A percentile compares a stretch with the other conserved stretches of the same genome.
Conservation (phyloP, 2,113 vertebrate genomes). For the Psilopogon haemacephalus region DNA sequence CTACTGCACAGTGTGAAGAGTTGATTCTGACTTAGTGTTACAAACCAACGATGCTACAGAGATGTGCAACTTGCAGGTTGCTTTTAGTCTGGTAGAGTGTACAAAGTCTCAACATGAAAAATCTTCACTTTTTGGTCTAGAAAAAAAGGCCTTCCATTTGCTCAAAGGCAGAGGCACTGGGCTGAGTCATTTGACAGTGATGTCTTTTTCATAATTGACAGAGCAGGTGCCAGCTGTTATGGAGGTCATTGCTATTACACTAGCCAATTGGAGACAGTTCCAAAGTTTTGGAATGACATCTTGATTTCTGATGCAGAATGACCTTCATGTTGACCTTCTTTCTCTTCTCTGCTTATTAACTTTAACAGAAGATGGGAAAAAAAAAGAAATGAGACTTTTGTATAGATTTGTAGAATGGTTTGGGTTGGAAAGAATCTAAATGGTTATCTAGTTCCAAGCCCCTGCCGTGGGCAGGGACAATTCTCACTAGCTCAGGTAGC, state of each 20-base stretch:
- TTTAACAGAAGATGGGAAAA: not conserved
- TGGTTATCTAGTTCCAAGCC: too few species aligned
- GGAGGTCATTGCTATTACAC: slow-evolving; percentile 19
- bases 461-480: too few species aligned
- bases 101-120: not conserved
- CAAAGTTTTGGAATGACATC: not conserved
- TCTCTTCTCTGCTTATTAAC: not conserved
- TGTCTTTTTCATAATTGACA: not conserved
- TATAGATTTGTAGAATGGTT: too few species aligned
- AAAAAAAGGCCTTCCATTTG: not conserved
- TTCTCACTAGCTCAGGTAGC: too few species aligned
- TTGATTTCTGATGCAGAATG: not conserved
- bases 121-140: not conserved
- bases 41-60: not conserved
- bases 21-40: not conserved
- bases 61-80: not conserved
- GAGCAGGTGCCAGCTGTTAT: not conserved
- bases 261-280: not conserved
- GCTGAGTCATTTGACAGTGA: not conserved
- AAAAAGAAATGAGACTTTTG: not conserved
- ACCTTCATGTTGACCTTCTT: not conserved
- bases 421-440: too few species aligned
- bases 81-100: not conserved
- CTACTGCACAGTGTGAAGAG: not conserved
- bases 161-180: not conserved